Evolutionary conservation across 30 jellyfish, hydroid and myxozoan species (phyloP), one percentile per base, ranked within the genome.

Genomic region (Hydractinia echinata): DNA sequence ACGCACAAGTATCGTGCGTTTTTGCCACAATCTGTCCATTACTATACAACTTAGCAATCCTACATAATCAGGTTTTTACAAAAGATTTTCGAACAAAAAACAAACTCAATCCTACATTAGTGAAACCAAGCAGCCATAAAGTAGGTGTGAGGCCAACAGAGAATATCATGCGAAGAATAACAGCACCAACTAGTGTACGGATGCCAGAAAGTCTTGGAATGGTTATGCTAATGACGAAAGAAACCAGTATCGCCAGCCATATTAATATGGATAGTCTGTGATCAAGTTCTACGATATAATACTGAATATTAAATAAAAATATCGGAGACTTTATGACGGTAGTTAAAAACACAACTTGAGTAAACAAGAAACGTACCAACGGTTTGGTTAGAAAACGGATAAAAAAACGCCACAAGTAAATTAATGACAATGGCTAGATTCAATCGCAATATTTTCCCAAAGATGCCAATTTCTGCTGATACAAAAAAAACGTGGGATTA

Each of bases 131-230:
- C 10, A 92, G 67, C 85, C 86, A 77, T 58, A 92, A 84, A 5
- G 98, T 92, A 9, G 92, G 98, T 49, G 55, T 89, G 48, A 87
- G 58, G 49, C 98, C 98, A 55, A 92, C 58, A 5, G 98, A 79
- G 81, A 92, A 92, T 55, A 92, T 84, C 89, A 92, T 72, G 15
- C 96, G 89, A 58, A 92, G 84, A 20, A 92, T 66, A 4, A 92
- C 67, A 3, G 98, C 94, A 5, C 94, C 98, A 10, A 77, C 98
- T n/a, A 92, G 79, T 54, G 96, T 87, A 16, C 96, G 83, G 4
- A 92, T 85, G 48, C 98, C 94, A 54, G 98, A 92, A 84, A 76
- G 76, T 30, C 98, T 74, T 21, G 98, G 98, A 50, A 92, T 82
- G 7, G 96, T 87, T 30, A 89, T 72, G 5, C 97, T 84, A 66